Evolutionary conservation across 2,888 invertebrate species (phyloP).

Genomic region (Pristionchus japonicus): DNA sequence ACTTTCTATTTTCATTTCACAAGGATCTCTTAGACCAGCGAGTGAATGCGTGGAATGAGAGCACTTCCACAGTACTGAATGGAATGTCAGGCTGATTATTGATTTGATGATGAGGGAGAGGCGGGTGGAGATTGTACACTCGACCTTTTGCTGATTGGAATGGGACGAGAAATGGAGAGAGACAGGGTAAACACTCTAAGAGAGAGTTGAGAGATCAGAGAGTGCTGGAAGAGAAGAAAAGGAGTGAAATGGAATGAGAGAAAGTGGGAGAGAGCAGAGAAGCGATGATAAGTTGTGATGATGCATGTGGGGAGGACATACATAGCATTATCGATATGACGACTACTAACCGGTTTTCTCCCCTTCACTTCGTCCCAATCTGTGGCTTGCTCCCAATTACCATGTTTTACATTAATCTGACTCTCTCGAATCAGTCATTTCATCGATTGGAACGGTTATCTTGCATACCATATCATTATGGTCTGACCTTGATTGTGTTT

Average conservation of each 20-base stretch:
- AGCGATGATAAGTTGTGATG: conserved; percentile 25
- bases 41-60: neutral
- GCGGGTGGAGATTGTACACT: conserved; percentile 9
- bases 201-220: neutral
- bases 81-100: neutral
- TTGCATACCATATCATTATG: neutral
- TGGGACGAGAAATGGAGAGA: neutral
- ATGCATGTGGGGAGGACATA: conserved; percentile 19
- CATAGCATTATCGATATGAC: conserved; percentile 37
- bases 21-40: neutral
- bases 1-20: neutral
- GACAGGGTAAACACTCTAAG: neutral
- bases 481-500: conserved; percentile 6
- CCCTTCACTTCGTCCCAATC: neutral
- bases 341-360: conserved; percentile 31
- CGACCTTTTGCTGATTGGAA: conserved; percentile 38
- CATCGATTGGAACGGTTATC: neutral
- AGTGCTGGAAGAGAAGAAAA: neutral
- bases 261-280: neutral
- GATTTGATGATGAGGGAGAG: neutral
- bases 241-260: neutral
- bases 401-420: neutral
- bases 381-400: conserved; percentile 7
- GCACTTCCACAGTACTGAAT: neutral
- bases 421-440: neutral